Base-by-base conservation (phyloP, 2,888 invertebrate species). In the Cylloceria caligata region DNA sequence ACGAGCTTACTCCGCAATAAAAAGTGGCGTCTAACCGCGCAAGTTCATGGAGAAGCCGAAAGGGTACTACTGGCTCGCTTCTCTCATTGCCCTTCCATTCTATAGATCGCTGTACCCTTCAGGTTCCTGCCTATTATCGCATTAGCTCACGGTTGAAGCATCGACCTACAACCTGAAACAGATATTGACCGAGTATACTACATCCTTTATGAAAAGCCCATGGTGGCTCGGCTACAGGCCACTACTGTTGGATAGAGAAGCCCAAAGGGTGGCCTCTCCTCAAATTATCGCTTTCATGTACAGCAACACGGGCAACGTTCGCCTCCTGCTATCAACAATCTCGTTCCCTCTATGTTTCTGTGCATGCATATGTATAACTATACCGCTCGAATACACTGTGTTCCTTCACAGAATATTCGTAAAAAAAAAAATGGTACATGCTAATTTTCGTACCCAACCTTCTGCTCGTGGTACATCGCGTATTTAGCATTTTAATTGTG, bases 1-100 rank as follows among this genome's bases (percentile, higher is more conserved):
- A 73, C 77, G 77, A 85, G 83, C 81, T 81, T 83, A 84, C 76
- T 79, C 68, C 65, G 74, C 79, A 81, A 77, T 81, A 83, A 60
- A 84, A 84, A 80, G 78, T 73, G 65, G 69, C 67, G 62, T 74
- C 69, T 75, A 68, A 62, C 24, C 75, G 69, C 65, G 76, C 73
- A 67, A 52, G 79, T 84, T 78, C 55, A 27, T 42, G 30, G 42
- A 42, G 60, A 27, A 57, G 5, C 55, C 27, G 52, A 19, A 42
- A 39, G 69, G 55, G 55, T 74, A 49, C 42, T 68, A 16, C n/a
- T 34, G 55, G 52, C 55, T 65, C 55, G 21, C 45, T 55, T 45
- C 45, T 60, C 76, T 81, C 76, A 49, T 60, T 76, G 67, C 74
- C 65, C 67, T 34, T 36, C 7, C 47, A 16, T 67, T 19, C 11